Evolutionary conservation across 2,113 vertebrate species (phyloP).

Genomic region (Burhinus oedicnemus): DNA sequence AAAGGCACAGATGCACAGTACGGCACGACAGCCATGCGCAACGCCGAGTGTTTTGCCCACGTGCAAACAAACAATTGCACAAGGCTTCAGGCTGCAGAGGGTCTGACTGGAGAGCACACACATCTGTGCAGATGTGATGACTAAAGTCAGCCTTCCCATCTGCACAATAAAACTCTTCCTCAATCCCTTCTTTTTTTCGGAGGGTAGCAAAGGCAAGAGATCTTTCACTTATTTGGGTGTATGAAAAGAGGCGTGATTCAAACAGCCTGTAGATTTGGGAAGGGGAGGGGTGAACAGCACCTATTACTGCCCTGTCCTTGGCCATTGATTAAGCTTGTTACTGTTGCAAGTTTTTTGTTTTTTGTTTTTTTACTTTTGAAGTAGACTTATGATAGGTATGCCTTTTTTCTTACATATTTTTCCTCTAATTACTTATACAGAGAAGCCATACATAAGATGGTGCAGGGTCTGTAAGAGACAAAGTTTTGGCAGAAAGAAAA

Average conservation of each 20-base stretch:
- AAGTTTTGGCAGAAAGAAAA: neutral
- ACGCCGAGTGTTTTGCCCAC: accelerated
- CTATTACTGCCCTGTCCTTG: neutral
- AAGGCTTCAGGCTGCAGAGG: neutral
- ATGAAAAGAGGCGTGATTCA: neutral
- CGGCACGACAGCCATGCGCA: accelerated
- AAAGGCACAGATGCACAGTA: neutral
- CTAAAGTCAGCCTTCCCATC: neutral
- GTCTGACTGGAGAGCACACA: neutral
- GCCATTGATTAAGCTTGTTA: neutral
- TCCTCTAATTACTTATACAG: neutral
- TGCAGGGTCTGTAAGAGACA: neutral
- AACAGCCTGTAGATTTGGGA: neutral
- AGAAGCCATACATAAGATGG: neutral
- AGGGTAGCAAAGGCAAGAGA: neutral
- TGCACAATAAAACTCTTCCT: neutral
- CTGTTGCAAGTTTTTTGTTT: neutral
- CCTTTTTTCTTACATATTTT: neutral
- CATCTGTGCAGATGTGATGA: accelerated
- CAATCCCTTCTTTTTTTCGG: neutral
- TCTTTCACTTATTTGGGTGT: neutral
- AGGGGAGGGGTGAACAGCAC: neutral
- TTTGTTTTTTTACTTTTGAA: neutral
- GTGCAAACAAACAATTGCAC: neutral
- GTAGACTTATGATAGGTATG: neutral